Base-by-base conservation (phyloP, 2,888 invertebrate genomes). In the Taenaris catops region DNA sequence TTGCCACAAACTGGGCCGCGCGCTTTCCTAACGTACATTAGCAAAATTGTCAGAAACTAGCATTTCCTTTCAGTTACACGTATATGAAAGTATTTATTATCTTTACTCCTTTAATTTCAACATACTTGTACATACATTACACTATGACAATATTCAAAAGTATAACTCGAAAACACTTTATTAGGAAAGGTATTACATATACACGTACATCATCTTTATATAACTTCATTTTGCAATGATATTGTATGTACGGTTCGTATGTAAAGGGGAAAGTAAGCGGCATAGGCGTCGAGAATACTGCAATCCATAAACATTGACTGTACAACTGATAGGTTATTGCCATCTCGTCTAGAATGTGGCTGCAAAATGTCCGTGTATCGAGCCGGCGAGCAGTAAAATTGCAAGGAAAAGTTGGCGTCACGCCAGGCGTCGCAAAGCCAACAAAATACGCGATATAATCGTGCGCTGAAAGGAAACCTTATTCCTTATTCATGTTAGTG, bases 301-400 rank as follows among this genome's bases (percentile, higher is more conserved):
- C 24, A 34, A 31, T 31, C 14, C 34, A 31, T 41, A 29, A 35
- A 57, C 55, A 58, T 52, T 41, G 41, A 41, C 36, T 51, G 45
- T 63, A 58, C 64, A 64, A 62, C 59, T 59, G 63, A 67, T 72
- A 78, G 71, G 69, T 78, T 79, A 78, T 75, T 76, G 68, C 75
- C 69, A 63, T 73, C 58, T 59, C 59, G 65, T 67, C 63, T 64
- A 73, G 67, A 62, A 65, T 61, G 55, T 55, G 61, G 58, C 70
- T 70, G 70, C 66, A 63, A 71, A 75, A 67, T 62, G 63, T 68
- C 64, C 55, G 52, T 50, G 64, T 65, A 67, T 71, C 59, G 64
- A 69, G 58, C 59, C 55, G 55, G 48, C 51, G 43, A 53, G 54
- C 64, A 59, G 69, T 72, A 68, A 74, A 72, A 71, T 63, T 68